Evolutionary conservation across 2,113 vertebrate species (phyloP).

Genomic region (Phyllostomus discolor): DNA sequence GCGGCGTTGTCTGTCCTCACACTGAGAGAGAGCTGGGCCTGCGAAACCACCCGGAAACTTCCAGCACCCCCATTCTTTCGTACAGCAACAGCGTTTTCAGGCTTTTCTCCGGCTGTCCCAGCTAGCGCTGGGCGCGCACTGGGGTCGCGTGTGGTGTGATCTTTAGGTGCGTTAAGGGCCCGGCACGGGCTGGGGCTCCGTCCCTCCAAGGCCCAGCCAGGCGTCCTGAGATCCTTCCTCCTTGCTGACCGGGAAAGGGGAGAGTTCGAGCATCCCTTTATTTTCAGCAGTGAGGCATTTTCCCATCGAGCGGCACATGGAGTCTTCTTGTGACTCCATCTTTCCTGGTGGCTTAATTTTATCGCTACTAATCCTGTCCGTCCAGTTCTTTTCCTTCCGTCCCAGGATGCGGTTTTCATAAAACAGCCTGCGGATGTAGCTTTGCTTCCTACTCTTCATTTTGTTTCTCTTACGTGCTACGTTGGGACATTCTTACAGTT

Average conservation of each 20-base stretch:
- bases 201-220: rapidly evolving
- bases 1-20: neutral
- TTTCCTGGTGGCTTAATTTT: neutral
- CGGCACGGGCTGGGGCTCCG: rapidly evolving
- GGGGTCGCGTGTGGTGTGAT: too few relatives aligned
- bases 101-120: too few relatives aligned
- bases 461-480: too few relatives aligned
- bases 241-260: rapidly evolving
- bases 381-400: neutral
- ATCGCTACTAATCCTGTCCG: neutral
- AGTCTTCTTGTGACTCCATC: too few relatives aligned
- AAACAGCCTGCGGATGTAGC: neutral
- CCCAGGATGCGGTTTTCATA: neutral
- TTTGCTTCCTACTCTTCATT: neutral
- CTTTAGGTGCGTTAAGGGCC: neutral
- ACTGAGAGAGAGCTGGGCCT: neutral
- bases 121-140: neutral
- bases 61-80: neutral
- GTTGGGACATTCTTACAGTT: neutral
- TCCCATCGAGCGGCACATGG: too few relatives aligned
- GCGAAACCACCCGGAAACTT: neutral
- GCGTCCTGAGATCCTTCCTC: rapidly evolving
- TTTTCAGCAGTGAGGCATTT: rapidly evolving
- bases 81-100: rapidly evolving
- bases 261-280: rapidly evolving